Conservation (phyloP, 2,113 vertebrate species). For the Brienomyrus longianalis region DNA sequence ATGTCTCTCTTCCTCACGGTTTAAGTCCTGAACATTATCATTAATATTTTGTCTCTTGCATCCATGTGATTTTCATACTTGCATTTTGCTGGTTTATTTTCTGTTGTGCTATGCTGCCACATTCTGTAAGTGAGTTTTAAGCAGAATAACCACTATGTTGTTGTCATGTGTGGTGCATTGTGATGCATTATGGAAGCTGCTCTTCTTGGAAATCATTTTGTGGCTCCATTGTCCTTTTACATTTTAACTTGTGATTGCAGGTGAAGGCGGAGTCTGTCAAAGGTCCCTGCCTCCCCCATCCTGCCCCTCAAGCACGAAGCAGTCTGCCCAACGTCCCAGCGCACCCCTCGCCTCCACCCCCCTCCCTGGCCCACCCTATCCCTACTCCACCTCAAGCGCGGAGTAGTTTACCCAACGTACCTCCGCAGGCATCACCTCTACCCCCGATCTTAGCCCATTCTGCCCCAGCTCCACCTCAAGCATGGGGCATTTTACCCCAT, state of each 20-base stretch:
- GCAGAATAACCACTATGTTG: background rate
- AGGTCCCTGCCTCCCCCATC: constrained; percentile 57
- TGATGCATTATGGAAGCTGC: background rate
- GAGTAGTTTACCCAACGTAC: constrained; percentile 27
- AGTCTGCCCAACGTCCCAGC: constrained; percentile 29
- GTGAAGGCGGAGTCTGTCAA: constrained; percentile 70
- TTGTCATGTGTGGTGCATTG: constrained; percentile 6
- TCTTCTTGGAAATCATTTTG: background rate
- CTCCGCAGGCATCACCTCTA: constrained; percentile 17
- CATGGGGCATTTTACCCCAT: constrained; percentile 27
- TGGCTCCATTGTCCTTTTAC: background rate
- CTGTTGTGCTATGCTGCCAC: background rate
- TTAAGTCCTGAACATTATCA: background rate
- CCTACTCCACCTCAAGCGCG: constrained; percentile 51
- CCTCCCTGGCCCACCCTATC: constrained; percentile 32
- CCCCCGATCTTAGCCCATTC: constrained; percentile 20
- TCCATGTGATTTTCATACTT: constrained; percentile 9
- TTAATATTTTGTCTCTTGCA: constrained; percentile 3
- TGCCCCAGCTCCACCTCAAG: constrained; percentile 53
- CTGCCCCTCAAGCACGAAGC: constrained; percentile 51
- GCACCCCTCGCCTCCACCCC: background rate
- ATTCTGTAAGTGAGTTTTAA: background rate
- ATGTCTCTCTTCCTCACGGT: background rate
- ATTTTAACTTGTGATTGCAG: constrained; percentile 44
- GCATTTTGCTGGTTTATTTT: constrained; percentile 16